Evolutionary conservation across 2,797 vertebrate genomes (phyloP), one percentile per base, ranked within the genome.

Genomic region (Morelia viridis): DNA sequence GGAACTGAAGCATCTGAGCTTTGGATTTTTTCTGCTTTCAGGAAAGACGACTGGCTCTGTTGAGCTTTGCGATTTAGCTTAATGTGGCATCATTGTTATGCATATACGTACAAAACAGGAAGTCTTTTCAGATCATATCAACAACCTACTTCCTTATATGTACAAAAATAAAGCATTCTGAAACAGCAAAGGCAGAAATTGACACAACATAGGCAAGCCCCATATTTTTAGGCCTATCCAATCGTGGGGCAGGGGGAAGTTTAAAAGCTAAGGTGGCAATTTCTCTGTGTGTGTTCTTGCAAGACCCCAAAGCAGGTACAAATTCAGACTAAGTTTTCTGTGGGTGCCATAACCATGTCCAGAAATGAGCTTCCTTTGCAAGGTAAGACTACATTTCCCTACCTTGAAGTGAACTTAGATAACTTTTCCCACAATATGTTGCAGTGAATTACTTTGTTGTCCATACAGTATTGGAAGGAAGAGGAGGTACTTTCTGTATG

Each of bases 71-170:
- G 9, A 5, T 26, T 24, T 0, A 4, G 83, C 94, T 90, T 31
- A 91, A 58, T 90, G 65, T 96, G 95, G 94, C 95, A 95, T 96
- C 92, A 92, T 94, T 93, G 94, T 89, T 95, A 96, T 97, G 96
- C 97, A 97, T 96, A 94, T 97, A 96, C 96, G 94, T 97, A 94
- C 97, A 91, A 97, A 98, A 98, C 98, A 98, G 99, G 99, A 99
- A 99, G 97, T 95, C 91, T 95, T 93, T 94, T 97, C 96, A 96
- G 97, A 96, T 97, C 95, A 94, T 96, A 97, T 97, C 98, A 92
- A 93, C 97, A 97, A 98, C 98, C 95, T 97, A 96, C 98, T 99
- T 99, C 99, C 99, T 99, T 98, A 98, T 98, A 97, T 95, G 97
- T 96, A 92, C 96, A 97, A 94, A 97, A 98, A 95, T 96, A 96